Evolutionary conservation across 2,113 vertebrate genomes (phyloP), one percentile per base, ranked within the genome.

Genomic region (Mastomys coucha): DNA sequence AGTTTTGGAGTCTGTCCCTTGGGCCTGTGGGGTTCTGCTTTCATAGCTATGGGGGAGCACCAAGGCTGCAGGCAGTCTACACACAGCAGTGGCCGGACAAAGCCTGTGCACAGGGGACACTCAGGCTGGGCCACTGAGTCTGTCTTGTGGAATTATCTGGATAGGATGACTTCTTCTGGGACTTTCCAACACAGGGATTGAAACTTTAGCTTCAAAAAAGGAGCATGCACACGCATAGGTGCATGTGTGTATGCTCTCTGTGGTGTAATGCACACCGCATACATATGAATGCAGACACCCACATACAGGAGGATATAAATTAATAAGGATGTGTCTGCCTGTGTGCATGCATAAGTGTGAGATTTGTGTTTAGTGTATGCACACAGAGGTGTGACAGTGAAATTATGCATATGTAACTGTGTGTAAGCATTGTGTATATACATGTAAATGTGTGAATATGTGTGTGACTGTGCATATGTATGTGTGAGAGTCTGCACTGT

Each of bases 81-180:
- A 69, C 49, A 42, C 1, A 3, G 26, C 11, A 20, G 72, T 17
- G 45, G 56, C 76, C 36, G 19, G 65, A 53, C 39, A 33, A 90
- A 0, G 8, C 20, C 69, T 20, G 80, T 69, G 73, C 36, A 69
- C 58, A 45, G 75, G 60, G 45, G 16, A 49, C 0, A 6, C 63
- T 58, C 14, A 19, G 2, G 49, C 12, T 1, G 20, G 36, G 17
- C 2, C 22, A 9, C 3, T 1, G 5, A 0, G 3, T 3, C 33
- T 89, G 45, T 20, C 56, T 69, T 3, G 69, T 3, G 20, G 56
- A 31, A 91, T 12, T 5, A 0, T 67, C n/a, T 33, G 2, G 26
- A 16, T 3, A 42, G 39, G 77, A 45, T 2, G 9, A 26, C 58
- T 77, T 36, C 53, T 53, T 89, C 45, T 63, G 91, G 86, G 63